Base-by-base conservation (phyloP, 2,113 vertebrate genomes). In the Taurulus bubalis region DNA sequence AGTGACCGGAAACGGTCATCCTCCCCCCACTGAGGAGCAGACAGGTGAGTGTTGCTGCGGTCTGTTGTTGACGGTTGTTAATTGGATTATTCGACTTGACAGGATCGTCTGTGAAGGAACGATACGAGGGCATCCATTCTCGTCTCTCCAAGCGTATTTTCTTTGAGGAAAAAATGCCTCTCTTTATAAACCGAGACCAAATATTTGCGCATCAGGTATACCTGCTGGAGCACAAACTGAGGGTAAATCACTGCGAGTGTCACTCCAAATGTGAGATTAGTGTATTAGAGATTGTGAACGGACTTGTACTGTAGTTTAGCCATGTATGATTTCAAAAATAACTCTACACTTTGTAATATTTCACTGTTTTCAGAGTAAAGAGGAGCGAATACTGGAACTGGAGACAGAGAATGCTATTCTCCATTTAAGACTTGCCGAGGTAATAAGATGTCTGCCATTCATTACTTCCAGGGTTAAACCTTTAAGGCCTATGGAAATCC, bases 331-430 rank as follows among this genome's bases (percentile, higher is more conserved):
- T 56, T 47, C 2, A 26, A 58, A 42, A 18, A 63, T 34, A 22
- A 55, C 9, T 66, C 0, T 1, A 4, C 11, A 6, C n/a, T 65
- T 34, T 65, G 0, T 32, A 22, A 20, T 11, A 30, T 69, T 30
- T 42, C 1, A 73, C 14, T n/a, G 0, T 56, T 84, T 83, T 62
- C 58, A 97, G 96, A 84, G 91, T 81, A 96, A 96, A 96, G 96
- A 97, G 89, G 96, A 97, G 85, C 90, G 93, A 64, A 96, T 96
- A 85, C 80, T 95, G 73, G 94, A 96, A 20, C 88, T 98, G 87
- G 96, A 97, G 88, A 96, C 94, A 0, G 95, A 97, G 85, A 98
- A 97, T 53, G 94, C 96, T 1, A 86, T 93, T 82, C 96, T 97
- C 80, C 96, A 96, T 82, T 91, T 97, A 83, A 95, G 94, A 66